Conservation (phyloP, 2,113 vertebrate species). For the Petroica traversi region DNA sequence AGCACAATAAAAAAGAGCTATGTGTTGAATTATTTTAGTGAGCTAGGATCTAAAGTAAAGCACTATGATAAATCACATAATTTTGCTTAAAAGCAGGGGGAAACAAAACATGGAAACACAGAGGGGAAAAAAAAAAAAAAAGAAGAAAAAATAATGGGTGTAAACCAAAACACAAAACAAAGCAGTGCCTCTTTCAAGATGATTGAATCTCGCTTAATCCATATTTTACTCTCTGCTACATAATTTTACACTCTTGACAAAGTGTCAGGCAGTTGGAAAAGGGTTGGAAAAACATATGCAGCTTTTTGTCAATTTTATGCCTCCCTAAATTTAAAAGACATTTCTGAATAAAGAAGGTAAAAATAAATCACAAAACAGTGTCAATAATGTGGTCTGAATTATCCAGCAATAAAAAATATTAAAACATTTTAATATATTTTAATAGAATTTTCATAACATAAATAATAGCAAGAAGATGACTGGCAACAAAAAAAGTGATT, state of each 20-base stretch:
- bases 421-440: not conserved
- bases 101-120: not conserved
- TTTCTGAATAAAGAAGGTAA: slow-evolving; percentile 3
- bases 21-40: slow-evolving; percentile 5
- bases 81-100: slow-evolving; percentile 1
- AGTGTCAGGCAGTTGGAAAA: not conserved
- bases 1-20: slow-evolving; percentile 28
- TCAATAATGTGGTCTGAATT: slow-evolving; percentile 3
- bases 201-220: slow-evolving; percentile 5
- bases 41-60: not conserved
- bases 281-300: not conserved
- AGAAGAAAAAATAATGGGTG: not conserved
- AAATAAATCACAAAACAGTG: slow-evolving; percentile 24
- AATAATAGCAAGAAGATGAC: not conserved
- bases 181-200: not conserved
- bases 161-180: not conserved
- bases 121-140: not conserved
- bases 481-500: not conserved
- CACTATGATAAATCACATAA: not conserved
- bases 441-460: slow-evolving; percentile 1
- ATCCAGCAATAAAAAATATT: not conserved
- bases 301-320: slow-evolving; percentile 24
- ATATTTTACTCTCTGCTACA: slow-evolving; percentile 18
- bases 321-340: slow-evolving; percentile 1
- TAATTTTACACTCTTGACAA: slow-evolving; percentile 38